Percentiles rank a stretch among this genome's conserved stretches.
Evolutionary conservation across 2,797 vertebrate species (phyloP).

Genomic region (Darevskia nairensis): DNA sequence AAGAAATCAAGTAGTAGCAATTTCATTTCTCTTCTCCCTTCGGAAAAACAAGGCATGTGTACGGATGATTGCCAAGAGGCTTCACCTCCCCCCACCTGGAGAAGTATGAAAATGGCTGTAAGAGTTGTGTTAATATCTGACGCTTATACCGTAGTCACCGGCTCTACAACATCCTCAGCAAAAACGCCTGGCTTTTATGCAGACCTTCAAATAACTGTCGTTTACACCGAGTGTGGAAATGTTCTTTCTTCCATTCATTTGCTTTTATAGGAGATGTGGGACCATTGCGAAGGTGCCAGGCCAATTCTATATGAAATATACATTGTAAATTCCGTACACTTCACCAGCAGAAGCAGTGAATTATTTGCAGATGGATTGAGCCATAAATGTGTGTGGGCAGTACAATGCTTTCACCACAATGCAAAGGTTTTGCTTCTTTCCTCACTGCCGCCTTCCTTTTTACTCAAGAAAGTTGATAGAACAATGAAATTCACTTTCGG

Average conservation of each 20-base stretch:
- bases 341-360: not conserved
- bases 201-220: slow-evolving; percentile 33
- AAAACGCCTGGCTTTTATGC: slow-evolving; percentile 18
- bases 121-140: slow-evolving; percentile 42
- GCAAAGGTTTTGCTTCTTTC: not conserved
- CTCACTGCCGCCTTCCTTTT: not conserved
- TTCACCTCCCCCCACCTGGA: not conserved
- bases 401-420: not conserved
- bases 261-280: not conserved
- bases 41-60: not conserved
- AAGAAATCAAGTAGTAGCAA: not conserved
- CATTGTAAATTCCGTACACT: rapidly evolving
- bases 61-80: not conserved
- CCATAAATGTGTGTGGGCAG: not conserved
- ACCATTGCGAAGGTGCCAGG: not conserved
- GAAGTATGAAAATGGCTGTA: not conserved
- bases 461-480: not conserved
- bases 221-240: slow-evolving; percentile 51
- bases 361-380: not conserved
- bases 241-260: slow-evolving; percentile 34
- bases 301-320: not conserved
- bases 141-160: slow-evolving; percentile 6
- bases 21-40: not conserved
- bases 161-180: slow-evolving; percentile 31
- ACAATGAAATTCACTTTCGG: not conserved